Evolutionary conservation across 2,888 invertebrate species (phyloP).

Genomic region (Ectobius pallidus): DNA sequence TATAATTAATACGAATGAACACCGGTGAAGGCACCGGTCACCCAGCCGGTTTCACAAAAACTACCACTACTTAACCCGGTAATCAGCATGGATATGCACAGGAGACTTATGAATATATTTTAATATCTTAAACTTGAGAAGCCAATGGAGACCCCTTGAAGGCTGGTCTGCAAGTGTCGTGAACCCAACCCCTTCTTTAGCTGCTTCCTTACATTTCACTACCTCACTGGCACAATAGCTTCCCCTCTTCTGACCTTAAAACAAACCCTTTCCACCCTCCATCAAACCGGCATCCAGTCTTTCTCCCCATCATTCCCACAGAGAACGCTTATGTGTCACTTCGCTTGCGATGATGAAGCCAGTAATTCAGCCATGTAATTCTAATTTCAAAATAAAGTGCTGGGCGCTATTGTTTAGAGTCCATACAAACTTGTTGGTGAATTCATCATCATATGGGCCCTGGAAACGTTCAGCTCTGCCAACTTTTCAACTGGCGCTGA

Average conservation of each 20-base stretch:
- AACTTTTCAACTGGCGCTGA: not conserved
- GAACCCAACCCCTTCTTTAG: constrained; percentile 14
- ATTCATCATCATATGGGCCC: constrained; percentile 24
- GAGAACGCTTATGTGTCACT: constrained; percentile 30
- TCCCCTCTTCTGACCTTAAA: constrained; percentile 34
- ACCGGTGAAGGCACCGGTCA: too few relatives aligned
- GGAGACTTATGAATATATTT: too few relatives aligned
- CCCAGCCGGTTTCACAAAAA: too few relatives aligned
- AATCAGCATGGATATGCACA: too few relatives aligned
- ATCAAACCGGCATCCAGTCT: too few relatives aligned
- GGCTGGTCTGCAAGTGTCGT: constrained; percentile 43
- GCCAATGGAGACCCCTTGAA: not conserved
- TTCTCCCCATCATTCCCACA: constrained; percentile 28
- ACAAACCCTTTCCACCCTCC: constrained; percentile 13
- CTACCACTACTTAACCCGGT: too few relatives aligned
- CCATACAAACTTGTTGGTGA: constrained; percentile 36
- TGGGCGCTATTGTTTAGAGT: constrained; percentile 17
- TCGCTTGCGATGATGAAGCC: constrained; percentile 4
- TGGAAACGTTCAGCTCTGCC: not conserved
- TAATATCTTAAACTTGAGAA: too few relatives aligned
- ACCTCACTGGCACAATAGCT: constrained; percentile 35
- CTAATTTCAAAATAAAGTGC: constrained; percentile 39
- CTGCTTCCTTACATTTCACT: constrained; percentile 5
- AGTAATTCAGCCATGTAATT: constrained; percentile 40
- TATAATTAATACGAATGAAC: too few relatives aligned